Evolutionary conservation across 2,888 invertebrate genomes (phyloP).

Genomic region (Drosophila prolongata): DNA sequence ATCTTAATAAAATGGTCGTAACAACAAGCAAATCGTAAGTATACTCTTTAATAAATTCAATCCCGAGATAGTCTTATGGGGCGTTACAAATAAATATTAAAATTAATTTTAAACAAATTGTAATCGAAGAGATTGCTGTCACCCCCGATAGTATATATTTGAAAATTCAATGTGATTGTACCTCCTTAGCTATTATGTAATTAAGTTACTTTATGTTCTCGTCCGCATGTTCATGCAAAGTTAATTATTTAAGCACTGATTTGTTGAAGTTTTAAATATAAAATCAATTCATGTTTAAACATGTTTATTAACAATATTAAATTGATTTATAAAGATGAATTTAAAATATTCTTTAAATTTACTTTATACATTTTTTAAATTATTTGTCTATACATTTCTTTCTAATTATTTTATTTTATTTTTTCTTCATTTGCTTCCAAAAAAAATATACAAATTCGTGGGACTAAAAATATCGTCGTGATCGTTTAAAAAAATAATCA

Average conservation of each 20-base stretch:
- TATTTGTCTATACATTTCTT: constrained; percentile 15
- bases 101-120: too few species aligned
- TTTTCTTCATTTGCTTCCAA: constrained; percentile 50
- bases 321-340: neutral
- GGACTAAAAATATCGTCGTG: constrained; percentile 10
- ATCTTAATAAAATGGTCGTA: neutral
- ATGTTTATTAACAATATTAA: neutral
- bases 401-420: constrained; percentile 43
- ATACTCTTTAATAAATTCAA: neutral
- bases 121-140: too few species aligned
- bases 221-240: neutral
- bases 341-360: neutral
- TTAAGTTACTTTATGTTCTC: neutral
- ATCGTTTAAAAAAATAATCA: constrained; percentile 46
- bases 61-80: too few species aligned
- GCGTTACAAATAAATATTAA: too few species aligned
- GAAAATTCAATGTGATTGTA: too few species aligned
- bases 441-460: constrained; percentile 26
- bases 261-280: neutral
- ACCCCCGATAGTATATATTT: too few species aligned
- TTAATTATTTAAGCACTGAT: neutral
- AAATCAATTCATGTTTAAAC: neutral
- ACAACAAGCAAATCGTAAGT: neutral
- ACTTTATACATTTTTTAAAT: neutral
- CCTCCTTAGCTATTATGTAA: neutral